Conservation (phyloP, 2,888 invertebrate genomes). For the Phaedon cochleariae region DNA sequence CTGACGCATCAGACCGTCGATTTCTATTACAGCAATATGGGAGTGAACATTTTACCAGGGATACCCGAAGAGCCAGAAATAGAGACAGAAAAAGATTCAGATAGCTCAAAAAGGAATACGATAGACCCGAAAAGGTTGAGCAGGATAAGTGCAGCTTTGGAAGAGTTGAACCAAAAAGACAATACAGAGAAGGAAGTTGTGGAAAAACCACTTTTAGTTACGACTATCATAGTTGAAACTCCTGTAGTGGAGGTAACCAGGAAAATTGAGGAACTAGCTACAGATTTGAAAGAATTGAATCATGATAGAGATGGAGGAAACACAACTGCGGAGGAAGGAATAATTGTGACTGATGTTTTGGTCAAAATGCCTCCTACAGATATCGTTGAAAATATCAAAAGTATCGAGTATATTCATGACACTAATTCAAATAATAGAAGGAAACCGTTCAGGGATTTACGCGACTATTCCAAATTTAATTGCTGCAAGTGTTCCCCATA, state of each 20-base stretch:
- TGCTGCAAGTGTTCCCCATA: slow-evolving; percentile 42
- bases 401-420: slow-evolving; percentile 44
- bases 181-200: slow-evolving; percentile 1
- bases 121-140: slow-evolving; percentile 45
- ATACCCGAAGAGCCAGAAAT: slow-evolving; percentile 49
- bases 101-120: slow-evolving; percentile 34
- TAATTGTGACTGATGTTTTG: slow-evolving; percentile 16
- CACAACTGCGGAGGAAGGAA: not conserved
- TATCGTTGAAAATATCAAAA: slow-evolving; percentile 35
- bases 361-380: slow-evolving; percentile 13
- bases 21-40: slow-evolving; percentile 43
- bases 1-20: slow-evolving; percentile 37
- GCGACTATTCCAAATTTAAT: slow-evolving; percentile 29
- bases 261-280: slow-evolving; percentile 23
- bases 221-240: not conserved
- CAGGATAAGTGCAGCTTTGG: slow-evolving; percentile 43
- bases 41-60: slow-evolving; percentile 48
- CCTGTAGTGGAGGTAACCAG: slow-evolving; percentile 18
- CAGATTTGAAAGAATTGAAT: not conserved
- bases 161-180: slow-evolving; percentile 37
- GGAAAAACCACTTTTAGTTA: slow-evolving; percentile 7
- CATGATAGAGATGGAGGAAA: not conserved
- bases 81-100: slow-evolving; percentile 35
- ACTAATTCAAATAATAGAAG: slow-evolving; percentile 28
- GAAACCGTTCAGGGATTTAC: slow-evolving; percentile 39